A percentile compares a stretch with the other conserved stretches of the same genome.
Evolutionary conservation across 1,140 invertebrate genomes (phyloP).

Genomic region (Ooceraea biroi): DNA sequence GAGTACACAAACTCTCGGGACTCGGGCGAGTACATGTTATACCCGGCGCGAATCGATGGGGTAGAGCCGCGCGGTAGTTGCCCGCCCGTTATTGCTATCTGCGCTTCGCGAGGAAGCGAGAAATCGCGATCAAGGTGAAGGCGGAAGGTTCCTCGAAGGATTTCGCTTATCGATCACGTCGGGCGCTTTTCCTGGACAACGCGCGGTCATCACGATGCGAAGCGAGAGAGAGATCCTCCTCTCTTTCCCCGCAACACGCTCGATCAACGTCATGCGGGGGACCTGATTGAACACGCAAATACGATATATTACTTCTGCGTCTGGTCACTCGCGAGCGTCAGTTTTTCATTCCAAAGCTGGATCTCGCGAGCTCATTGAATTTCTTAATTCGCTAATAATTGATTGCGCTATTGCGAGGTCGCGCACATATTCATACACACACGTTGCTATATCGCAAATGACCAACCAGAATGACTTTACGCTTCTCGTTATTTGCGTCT

Average conservation of each 20-base stretch:
- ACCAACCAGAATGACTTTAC: background rate
- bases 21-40: background rate
- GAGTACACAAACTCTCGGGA: constrained; percentile 25
- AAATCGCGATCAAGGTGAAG: constrained; percentile 26
- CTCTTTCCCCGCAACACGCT: background rate
- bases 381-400: no score
- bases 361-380: no score
- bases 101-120: background rate
- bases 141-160: constrained; percentile 12
- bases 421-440: no score
- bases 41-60: constrained; percentile 43
- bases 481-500: background rate
- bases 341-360: no score
- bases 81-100: background rate
- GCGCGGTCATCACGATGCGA: background rate
- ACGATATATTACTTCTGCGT: constrained; percentile 17
- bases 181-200: background rate
- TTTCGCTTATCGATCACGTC: constrained; percentile 41
- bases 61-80: constrained; percentile 4
- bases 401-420: no score
- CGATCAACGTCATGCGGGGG: constrained; percentile 17
- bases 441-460: no score
- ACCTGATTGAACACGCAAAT: constrained; percentile 43
- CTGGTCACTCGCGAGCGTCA: no score
- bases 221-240: constrained; percentile 9